Evolutionary conservation across 2,888 invertebrate genomes (phyloP), one percentile per base, ranked within the genome.

Genomic region (Brenthis ino): DNA sequence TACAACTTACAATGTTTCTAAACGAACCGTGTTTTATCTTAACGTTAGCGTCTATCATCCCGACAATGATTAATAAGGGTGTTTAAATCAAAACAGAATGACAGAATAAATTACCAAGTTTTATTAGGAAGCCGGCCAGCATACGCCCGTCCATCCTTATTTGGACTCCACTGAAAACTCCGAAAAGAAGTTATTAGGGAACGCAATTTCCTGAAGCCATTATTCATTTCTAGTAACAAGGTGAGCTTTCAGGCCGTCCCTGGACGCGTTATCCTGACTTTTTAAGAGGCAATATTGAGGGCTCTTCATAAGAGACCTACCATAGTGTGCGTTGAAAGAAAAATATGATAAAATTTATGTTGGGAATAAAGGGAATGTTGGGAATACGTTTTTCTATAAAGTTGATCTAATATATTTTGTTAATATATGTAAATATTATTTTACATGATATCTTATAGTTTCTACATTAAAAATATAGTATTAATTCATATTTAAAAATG

Each of bases 181-280:
- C 55, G 77, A 81, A 83, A 84, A 87, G 84, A 87, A 88, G 85
- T 86, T 89, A 86, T 90, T 88, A 89, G 82, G 79, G 78, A 78
- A 86, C 83, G 84, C 85, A 88, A 91, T 91, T 89, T 89, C 85
- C 84, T 82, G 79, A 81, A 86, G 87, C 84, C 86, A 89, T 91
- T 87, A 88, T 82, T 91, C 91, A 91, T 89, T 86, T 85, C 81
- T 80, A 78, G 80, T 80, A 80, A 82, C 83, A 80, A 83, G 80
- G 80, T 50, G 77, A 77, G 77, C 76, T 78, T 72, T 74, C 70
- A 75, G 74, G 75, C 64, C 69, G 68, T 70, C 60, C 68, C 64
- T 68, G 63, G 63, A 64, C 58, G 56, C 55, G 67, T 57, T 67
- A 56, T 69, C 65, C 64, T 65, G 65, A 64, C 64, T 68, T 68